Conservation (phyloP, 2,797 vertebrate genomes). For the Vultur gryphus region DNA sequence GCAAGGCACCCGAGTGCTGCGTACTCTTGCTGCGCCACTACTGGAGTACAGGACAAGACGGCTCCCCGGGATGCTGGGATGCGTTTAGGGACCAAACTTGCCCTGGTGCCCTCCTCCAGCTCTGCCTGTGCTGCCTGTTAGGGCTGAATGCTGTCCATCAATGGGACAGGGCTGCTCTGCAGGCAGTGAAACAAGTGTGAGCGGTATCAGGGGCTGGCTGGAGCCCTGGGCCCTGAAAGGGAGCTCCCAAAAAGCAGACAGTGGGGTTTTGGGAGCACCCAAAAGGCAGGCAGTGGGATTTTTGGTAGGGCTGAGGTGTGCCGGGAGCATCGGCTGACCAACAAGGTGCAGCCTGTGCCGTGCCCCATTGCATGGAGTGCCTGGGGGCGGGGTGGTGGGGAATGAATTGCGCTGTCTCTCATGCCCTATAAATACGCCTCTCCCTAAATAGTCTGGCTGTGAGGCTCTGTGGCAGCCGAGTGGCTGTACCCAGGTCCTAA, state of each 20-base stretch:
- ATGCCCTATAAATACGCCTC: conserved; percentile 31
- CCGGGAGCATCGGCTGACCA: rapidly evolving
- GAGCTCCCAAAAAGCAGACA: background rate
- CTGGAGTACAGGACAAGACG: background rate
- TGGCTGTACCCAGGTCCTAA: background rate
- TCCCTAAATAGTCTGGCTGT: conserved; percentile 36
- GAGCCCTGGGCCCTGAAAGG: background rate
- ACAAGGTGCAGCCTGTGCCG: background rate
- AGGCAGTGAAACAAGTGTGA: background rate
- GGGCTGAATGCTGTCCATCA: background rate
- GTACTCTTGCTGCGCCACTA: background rate
- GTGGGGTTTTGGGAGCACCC: background rate
- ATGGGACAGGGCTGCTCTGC: background rate
- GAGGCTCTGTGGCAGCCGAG: background rate
- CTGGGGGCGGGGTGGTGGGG: background rate
- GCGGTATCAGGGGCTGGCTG: rapidly evolving
- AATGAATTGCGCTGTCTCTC: background rate
- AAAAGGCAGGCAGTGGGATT: background rate
- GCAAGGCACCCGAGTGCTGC: rapidly evolving
- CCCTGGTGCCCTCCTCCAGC: background rate
- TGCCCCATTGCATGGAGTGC: background rate
- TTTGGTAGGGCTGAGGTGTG: background rate
- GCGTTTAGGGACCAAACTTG: background rate
- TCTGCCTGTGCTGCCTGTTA: background rate
- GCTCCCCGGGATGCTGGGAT: background rate